Base-by-base conservation (phyloP, 1,140 invertebrate species). In the Aphis craccivora region DNA sequence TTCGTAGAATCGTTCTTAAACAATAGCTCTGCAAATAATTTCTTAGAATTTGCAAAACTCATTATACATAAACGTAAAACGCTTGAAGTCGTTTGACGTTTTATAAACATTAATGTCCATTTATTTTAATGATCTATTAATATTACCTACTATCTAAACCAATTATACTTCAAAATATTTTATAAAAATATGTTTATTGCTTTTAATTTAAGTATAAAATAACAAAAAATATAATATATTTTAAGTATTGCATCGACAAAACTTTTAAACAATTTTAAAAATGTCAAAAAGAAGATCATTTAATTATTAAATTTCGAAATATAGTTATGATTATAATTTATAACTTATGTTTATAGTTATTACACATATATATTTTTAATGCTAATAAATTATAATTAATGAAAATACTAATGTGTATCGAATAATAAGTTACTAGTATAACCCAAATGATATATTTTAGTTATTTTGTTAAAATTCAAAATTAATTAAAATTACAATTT, bases 151-250 rank as follows among this genome's bases (percentile, higher is more conserved):
- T 67, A 67, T n/a, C 14, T n/a, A 67, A 67, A 18, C 30, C 60
- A 35, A 76, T 76, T 20, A n/a, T n/a, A 20, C n/a, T 76, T 18
- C 6, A n/a, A n/a, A 67, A 67, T 67, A 67, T 67, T 67, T 67
- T 67, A 30, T 67, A 60, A 14, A n/a, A 76, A n/a, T 67, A 76
- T 76, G n/a, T n/a, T n/a, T n/a, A n/a, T n/a, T 76, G n/a, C 60
- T 76, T 76, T 76, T 76, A 76, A 76, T 76, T 76, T 76, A 76
- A n/a, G 60, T 20, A n/a, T 76, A 76, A 76, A 76, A 76, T 76
- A 76, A 0, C 60, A 76, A 76, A 76, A 76, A 76, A 5, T n/a
- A 35, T n/a, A 76, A 18, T n/a, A 5, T 35, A 76, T n/a, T 60
- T 67, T 67, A n/a, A 30, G 30, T 67, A 67, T 30, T 9, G 30